Evolutionary conservation across 2,113 vertebrate species (phyloP).

Genomic region (Haliaeetus leucogaster): DNA sequence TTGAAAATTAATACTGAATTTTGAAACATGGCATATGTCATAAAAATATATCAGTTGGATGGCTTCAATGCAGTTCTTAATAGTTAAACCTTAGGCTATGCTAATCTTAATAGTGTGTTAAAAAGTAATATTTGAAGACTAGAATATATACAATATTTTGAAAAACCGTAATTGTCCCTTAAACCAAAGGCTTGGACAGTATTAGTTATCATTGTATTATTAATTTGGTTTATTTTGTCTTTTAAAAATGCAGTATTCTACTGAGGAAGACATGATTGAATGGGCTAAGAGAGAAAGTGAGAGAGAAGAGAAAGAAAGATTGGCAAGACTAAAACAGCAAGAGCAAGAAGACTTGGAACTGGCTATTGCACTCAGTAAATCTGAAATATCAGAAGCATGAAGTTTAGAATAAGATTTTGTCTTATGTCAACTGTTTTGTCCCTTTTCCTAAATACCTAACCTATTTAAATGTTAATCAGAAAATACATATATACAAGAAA

Average conservation of each 20-base stretch:
- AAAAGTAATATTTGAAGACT: not conserved
- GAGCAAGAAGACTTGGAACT: constrained; percentile 98
- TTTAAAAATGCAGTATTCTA: constrained; percentile 87
- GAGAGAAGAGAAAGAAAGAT: constrained; percentile 91
- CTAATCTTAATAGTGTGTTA: not conserved
- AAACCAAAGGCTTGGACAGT: not conserved
- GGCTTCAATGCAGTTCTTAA: not conserved
- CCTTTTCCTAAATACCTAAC: constrained; percentile 60
- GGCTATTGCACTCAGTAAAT: constrained; percentile 98
- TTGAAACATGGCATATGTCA: not conserved
- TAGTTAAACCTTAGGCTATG: not conserved
- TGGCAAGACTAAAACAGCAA: constrained; percentile 92
- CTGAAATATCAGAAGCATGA: constrained; percentile 92
- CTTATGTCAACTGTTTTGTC: constrained; percentile 39
- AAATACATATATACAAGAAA: constrained; percentile 68
- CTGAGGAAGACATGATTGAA: constrained; percentile 98
- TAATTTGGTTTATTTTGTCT: constrained; percentile 53
- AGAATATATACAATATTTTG: not conserved
- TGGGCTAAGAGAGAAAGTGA: constrained; percentile 99
- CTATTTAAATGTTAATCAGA: constrained; percentile 71
- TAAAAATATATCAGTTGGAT: not conserved
- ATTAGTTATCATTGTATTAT: not conserved
- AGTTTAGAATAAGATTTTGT: constrained; percentile 43
- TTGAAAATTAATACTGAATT: not conserved
- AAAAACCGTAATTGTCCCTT: not conserved